These are phyloP conservation scores for Nebria ingens DNA, from an alignment of 1,140 invertebrate genomes.

Conservation along the genomic window DNA sequence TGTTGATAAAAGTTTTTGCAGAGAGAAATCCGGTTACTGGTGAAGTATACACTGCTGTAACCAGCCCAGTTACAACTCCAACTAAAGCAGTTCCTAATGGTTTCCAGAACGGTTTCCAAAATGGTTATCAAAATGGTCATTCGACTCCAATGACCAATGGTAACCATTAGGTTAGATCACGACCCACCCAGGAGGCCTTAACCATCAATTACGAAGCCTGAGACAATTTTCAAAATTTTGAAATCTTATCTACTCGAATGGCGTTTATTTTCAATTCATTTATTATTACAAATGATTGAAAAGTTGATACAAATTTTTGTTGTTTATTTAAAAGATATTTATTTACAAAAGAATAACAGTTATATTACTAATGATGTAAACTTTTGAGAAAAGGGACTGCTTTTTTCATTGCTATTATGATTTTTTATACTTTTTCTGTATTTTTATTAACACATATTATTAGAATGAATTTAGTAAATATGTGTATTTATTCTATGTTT, in stretches of 20 bases:
- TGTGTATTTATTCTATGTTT: no score
- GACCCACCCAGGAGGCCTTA: background rate
- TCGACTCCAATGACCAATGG: background rate
- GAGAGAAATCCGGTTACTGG: constrained; percentile 33
- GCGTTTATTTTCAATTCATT: background rate
- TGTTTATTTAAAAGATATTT: background rate
- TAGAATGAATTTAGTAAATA: constrained; percentile 2
- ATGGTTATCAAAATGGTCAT: background rate
- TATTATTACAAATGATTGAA: background rate
- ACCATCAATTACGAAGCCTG: no score
- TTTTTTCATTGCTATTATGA: background rate
- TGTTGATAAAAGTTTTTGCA: constrained; percentile 17
- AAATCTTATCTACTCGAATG: no score
- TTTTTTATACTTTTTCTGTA: background rate
- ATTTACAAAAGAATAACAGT: no score
- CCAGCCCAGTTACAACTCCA: constrained; percentile 24
- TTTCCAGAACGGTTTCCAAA: constrained; percentile 17
- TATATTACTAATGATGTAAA: background rate
- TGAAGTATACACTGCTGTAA: constrained; percentile 27
- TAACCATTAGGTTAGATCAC: background rate
- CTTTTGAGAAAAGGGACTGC: background rate
- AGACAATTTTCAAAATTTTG: no score
- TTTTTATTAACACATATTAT: constrained; percentile 7
- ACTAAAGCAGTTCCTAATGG: constrained; percentile 25
- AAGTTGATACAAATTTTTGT: background rate